These are phyloP conservation scores for Felis chaus DNA, from an alignment of 2,113 vertebrate species.

Conservation along the genomic window DNA sequence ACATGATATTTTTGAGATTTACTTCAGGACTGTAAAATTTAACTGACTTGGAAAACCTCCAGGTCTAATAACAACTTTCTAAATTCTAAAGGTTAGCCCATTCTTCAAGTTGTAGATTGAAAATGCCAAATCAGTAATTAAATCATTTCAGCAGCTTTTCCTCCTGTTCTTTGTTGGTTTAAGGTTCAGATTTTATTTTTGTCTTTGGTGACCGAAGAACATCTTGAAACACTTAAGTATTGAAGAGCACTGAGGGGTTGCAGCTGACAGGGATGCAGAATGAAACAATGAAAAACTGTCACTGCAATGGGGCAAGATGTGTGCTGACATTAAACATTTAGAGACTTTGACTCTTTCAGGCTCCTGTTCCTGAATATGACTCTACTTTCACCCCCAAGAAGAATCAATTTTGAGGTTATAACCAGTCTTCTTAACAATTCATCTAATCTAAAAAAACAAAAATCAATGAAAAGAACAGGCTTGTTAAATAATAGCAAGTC, in stretches of 20 bases:
- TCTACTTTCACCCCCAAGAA: neutral
- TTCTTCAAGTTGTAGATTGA: neutral
- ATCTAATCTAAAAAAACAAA: constrained; percentile 34
- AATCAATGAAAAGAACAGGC: neutral
- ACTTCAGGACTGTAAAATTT: neutral
- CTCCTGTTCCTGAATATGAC: neutral
- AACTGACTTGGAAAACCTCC: neutral
- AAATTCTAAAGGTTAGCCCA: constrained; percentile 34
- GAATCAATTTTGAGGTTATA: constrained; percentile 30
- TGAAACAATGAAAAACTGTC: neutral
- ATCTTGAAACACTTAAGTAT: neutral
- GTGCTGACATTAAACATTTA: neutral
- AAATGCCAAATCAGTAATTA: constrained; percentile 35
- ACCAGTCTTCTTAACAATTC: neutral
- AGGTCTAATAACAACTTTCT: neutral
- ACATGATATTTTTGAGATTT: constrained; percentile 39
- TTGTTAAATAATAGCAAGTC: constrained; percentile 47
- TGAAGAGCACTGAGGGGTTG: neutral
- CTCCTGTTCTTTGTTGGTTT: neutral
- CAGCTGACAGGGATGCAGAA: neutral
- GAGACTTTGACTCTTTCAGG: neutral
- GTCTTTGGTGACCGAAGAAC: neutral
- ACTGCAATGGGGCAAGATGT: neutral
- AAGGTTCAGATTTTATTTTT: neutral
- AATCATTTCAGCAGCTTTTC: neutral